phyloP scores from a whole-genome alignment of 2,113 vertebrate genomes.

The Tautogolabrus adspersus region DNA sequence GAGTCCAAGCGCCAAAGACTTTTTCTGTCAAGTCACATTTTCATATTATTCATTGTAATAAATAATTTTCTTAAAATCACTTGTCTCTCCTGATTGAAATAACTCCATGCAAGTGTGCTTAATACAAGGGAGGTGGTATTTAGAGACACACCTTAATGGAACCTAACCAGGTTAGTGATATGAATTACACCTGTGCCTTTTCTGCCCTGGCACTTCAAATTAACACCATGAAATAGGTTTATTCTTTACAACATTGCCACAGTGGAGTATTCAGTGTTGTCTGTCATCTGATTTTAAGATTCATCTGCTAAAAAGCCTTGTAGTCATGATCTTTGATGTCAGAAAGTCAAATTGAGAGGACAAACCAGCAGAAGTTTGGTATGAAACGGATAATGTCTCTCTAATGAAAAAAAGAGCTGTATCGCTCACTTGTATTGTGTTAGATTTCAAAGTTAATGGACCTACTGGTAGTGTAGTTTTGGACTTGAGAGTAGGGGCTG shows the following conservation, averaged over 20 bases:
- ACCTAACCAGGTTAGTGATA: not conserved
- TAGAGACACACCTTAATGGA: not conserved
- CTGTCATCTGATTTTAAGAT: not conserved
- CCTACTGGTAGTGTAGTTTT: constrained; percentile 92
- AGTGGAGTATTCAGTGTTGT: not conserved
- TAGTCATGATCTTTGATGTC: not conserved
- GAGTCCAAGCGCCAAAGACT: too few species aligned
- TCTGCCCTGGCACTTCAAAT: not conserved
- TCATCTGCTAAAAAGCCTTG: not conserved
- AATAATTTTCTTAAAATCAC: too few species aligned
- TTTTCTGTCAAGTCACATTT: too few species aligned
- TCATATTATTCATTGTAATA: too few species aligned
- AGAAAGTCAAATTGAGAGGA: not conserved
- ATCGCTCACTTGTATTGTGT: too few species aligned
- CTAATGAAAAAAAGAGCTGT: too few species aligned
- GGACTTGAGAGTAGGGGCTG: constrained; percentile 85
- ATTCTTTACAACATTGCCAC: not conserved
- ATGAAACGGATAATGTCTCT: not conserved
- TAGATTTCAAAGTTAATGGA: not conserved
- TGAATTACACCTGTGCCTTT: not conserved
- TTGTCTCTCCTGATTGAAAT: too few species aligned
- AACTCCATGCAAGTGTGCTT: not conserved
- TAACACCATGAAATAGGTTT: not conserved
- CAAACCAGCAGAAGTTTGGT: not conserved
- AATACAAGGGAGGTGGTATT: not conserved